Conservation (phyloP, 2,797 vertebrate genomes). For the Novumbra hubbsi region DNA sequence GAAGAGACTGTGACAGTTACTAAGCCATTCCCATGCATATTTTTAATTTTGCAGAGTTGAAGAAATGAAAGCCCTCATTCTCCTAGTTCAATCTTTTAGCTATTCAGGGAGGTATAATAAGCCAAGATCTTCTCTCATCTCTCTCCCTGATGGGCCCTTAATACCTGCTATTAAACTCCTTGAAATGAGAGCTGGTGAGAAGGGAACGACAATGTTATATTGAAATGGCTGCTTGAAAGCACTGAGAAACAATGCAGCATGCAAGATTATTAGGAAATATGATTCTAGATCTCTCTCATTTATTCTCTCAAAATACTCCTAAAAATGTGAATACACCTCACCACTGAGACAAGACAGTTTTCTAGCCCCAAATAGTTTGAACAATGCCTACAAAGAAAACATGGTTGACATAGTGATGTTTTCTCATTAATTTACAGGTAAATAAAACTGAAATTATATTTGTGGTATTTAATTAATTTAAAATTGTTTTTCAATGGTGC, state of each 20-base stretch:
- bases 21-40: background rate
- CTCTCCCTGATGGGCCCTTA: slow-evolving; percentile 19
- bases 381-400: background rate
- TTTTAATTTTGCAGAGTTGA: slow-evolving; percentile 15
- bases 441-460: background rate
- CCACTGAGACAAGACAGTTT: background rate
- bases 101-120: slow-evolving; percentile 13
- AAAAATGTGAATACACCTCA: background rate
- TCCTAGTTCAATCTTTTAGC: background rate
- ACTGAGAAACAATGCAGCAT: slow-evolving; percentile 48
- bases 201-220: slow-evolving; percentile 37
- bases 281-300: too few relatives aligned
- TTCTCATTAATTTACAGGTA: background rate
- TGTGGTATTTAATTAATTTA: background rate
- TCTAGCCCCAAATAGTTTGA: background rate
- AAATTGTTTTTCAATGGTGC: background rate
- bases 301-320: too few relatives aligned
- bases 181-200: slow-evolving; percentile 48
- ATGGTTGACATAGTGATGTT: background rate
- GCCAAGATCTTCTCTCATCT: slow-evolving; percentile 10
- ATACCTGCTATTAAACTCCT: slow-evolving; percentile 37
- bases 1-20: background rate
- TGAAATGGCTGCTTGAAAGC: slow-evolving; percentile 31
- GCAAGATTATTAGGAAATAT: too few relatives aligned
- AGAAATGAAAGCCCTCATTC: background rate